Conservation (phyloP, 2,888 invertebrate genomes). For the Gari tellinella region DNA sequence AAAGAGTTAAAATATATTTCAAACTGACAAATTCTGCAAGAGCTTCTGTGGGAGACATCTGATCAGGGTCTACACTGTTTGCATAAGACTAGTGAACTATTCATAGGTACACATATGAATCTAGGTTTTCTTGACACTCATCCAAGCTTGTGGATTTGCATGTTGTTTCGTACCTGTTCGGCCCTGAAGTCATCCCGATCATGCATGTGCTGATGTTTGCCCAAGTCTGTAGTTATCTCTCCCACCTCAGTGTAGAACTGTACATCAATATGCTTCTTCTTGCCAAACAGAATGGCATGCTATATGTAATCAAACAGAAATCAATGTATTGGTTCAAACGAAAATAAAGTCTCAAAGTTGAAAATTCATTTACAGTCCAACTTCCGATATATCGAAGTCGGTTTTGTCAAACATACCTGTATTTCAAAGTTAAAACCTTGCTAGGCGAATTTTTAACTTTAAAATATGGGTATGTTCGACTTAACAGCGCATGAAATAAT, state of each 20-base stretch:
- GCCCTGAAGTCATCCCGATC: slow-evolving; percentile 99
- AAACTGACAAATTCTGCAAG: too few relatives aligned
- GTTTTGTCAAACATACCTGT: too few relatives aligned
- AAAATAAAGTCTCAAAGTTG: too few relatives aligned
- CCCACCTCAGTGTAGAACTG: slow-evolving; percentile 99
- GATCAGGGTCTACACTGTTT: background rate
- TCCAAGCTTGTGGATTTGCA: too few relatives aligned
- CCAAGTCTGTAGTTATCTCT: slow-evolving; percentile 99
- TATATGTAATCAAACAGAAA: slow-evolving; percentile 80
- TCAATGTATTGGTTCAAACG: too few relatives aligned
- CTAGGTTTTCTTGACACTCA: background rate
- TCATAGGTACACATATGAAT: background rate
- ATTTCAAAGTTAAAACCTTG: too few relatives aligned
- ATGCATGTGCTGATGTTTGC: slow-evolving; percentile 99
- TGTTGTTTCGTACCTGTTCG: slow-evolving; percentile 92
- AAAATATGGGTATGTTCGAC: too few relatives aligned
- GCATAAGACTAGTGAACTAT: background rate
- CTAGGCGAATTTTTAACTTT: too few relatives aligned
- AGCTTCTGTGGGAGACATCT: background rate
- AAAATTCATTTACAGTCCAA: too few relatives aligned
- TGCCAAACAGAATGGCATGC: slow-evolving; percentile 99
- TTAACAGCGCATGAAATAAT: too few relatives aligned
- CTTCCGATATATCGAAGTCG: too few relatives aligned
- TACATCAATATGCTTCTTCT: slow-evolving; percentile 99
- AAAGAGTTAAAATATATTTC: too few relatives aligned